Conservation (phyloP, 2,888 invertebrate species). For the Drosophila vallismaia region DNA sequence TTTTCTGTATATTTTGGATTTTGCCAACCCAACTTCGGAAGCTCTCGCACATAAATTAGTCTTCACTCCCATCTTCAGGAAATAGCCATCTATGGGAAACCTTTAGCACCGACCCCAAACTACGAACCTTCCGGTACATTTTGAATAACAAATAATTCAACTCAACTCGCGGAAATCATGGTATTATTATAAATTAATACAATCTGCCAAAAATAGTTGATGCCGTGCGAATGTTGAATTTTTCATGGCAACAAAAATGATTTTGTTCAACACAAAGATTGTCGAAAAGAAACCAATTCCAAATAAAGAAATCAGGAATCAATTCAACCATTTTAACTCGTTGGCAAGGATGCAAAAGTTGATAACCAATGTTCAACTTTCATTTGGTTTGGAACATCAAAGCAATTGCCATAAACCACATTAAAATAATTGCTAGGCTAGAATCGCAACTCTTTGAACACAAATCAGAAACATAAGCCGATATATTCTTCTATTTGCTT, state of each 20-base stretch:
- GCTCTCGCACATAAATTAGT: slow-evolving; percentile 52
- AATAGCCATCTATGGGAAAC: neutral
- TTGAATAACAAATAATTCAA: slow-evolving; percentile 26
- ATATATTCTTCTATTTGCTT: slow-evolving; percentile 7
- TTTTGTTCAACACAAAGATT: neutral
- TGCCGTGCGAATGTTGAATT: neutral
- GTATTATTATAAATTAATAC: slow-evolving; percentile 47
- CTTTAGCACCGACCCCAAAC: neutral
- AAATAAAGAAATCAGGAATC: neutral
- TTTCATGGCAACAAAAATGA: neutral
- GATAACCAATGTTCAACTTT: slow-evolving; percentile 26
- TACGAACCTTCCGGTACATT: neutral
- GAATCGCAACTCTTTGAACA: slow-evolving; percentile 20
- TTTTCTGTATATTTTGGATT: slow-evolving; percentile 15
- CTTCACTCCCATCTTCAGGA: neutral
- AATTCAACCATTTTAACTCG: slow-evolving; percentile 23
- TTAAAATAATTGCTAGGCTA: slow-evolving; percentile 39
- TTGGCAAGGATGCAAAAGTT: slow-evolving; percentile 3
- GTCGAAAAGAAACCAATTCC: neutral
- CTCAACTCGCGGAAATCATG: slow-evolving; percentile 1
- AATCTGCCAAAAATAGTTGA: slow-evolving; percentile 37
- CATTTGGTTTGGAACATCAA: slow-evolving; percentile 28
- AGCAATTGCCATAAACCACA: slow-evolving; percentile 39
- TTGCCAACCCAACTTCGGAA: slow-evolving; percentile 38
- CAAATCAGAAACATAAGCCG: slow-evolving; percentile 7